These are phyloP conservation scores for Palaemon carinicauda DNA, from an alignment of 1,140 invertebrate species.

Conservation along the genomic window DNA sequence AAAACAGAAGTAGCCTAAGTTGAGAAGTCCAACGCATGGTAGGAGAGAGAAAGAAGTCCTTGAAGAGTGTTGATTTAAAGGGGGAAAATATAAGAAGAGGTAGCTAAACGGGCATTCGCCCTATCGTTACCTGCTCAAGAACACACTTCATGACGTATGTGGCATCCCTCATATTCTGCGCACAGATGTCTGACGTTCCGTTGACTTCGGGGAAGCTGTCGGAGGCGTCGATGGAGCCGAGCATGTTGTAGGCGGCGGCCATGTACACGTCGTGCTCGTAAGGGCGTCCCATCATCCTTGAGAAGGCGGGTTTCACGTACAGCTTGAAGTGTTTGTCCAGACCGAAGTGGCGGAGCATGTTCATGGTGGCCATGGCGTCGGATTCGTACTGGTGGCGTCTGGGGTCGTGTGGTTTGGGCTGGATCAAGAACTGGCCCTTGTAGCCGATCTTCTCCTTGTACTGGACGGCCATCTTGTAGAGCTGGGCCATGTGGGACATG, in stretches of 20 bases:
- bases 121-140: constrained; percentile 52
- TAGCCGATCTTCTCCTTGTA: constrained; percentile 59
- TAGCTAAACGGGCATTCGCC: neutral
- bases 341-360: constrained; percentile 52
- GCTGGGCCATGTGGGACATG: constrained; percentile 56
- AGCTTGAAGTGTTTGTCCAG: constrained; percentile 57
- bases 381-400: constrained; percentile 57
- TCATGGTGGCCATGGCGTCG: constrained; percentile 51
- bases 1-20: too few species aligned
- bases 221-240: constrained; percentile 53
- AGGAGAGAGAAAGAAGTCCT: too few species aligned
- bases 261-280: constrained; percentile 57
- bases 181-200: constrained; percentile 35
- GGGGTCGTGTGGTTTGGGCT: constrained; percentile 54
- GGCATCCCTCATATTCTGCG: constrained; percentile 42
- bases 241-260: constrained; percentile 57
- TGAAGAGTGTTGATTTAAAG: too few species aligned
- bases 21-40: too few species aligned
- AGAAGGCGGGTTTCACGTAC: constrained; percentile 54
- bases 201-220: constrained; percentile 39
- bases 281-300: constrained; percentile 39
- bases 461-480: constrained; percentile 57
- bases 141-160: constrained; percentile 59
- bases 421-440: constrained; percentile 58
- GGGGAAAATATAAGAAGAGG: too few species aligned